Evolutionary conservation across 2,113 vertebrate genomes (phyloP), one percentile per base, ranked within the genome.

Genomic region (Chascanopsetta lugubris): DNA sequence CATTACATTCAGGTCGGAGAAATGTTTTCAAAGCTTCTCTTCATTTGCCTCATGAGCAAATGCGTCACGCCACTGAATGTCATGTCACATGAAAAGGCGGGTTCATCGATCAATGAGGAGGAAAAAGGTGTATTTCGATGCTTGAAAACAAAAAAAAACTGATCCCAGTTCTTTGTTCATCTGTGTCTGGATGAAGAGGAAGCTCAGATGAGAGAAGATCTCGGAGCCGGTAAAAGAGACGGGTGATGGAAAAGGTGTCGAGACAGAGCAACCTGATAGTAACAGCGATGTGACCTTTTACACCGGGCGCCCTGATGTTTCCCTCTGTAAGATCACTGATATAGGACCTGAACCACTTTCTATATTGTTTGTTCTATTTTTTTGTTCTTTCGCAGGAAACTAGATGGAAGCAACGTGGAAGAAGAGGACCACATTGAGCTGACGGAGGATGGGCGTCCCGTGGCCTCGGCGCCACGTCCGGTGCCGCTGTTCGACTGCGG

Each of bases 381-480:
- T 75, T 54, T 72, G 24, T 13, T 20, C 18, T 27, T 9, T 0
- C n/a, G n/a, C n/a, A 99, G 97, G 84, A 97, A 94, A 93, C 91
- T 98, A 0, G 96, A 99, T 66, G 95, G 97, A 30, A 94, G 85
- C 49, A 94, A 92, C 0, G 45, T 72, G 18, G 93, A 95, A 1
- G 94, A 95, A 55, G 94, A 94, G 48, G 93, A 93, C 17, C 76
- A 73, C 50, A 90, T 97, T 0, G 97, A 98, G 70, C 87, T 99
- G 85, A 95, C 92, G 0, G 95, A 94, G 49, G 96, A 99, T 58
- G 97, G 97, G 3, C 89, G 61, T 43, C 95, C 97, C 0, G 88
- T 96, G 85, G 79, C 34, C 1, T 69, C 73, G 0, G 24, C 87
- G 5, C 6, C 82, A 10, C 89, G 3, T 0, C 70, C 68, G 0